Conservation (phyloP, 1,140 invertebrate species). For the Oryzaephilus surinamensis region DNA sequence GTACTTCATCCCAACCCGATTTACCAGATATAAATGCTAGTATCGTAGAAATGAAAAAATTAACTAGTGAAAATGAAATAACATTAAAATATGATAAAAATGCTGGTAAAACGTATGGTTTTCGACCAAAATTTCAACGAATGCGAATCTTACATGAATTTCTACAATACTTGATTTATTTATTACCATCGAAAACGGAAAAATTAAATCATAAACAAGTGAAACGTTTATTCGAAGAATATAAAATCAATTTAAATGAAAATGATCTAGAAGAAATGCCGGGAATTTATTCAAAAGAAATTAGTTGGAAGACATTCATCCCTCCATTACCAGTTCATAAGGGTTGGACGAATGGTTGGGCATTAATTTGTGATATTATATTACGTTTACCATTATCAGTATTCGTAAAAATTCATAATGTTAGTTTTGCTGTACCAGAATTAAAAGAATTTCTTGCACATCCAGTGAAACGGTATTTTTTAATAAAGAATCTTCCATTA, state of each 20-base stretch:
- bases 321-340: slow-evolving; percentile 53
- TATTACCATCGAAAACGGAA: slow-evolving; percentile 40
- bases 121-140: slow-evolving; percentile 54
- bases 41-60: slow-evolving; percentile 16
- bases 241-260: slow-evolving; percentile 14
- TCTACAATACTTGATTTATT: slow-evolving; percentile 57
- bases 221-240: slow-evolving; percentile 9
- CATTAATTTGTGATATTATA: slow-evolving; percentile 60
- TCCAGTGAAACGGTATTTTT: slow-evolving; percentile 54
- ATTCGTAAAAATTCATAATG: slow-evolving; percentile 55
- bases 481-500: slow-evolving; percentile 47
- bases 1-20: slow-evolving; percentile 9
- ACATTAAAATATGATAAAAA: slow-evolving; percentile 11
- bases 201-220: slow-evolving; percentile 26
- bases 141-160: slow-evolving; percentile 56
- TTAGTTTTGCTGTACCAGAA: slow-evolving; percentile 47
- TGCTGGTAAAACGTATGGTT: slow-evolving; percentile 4
- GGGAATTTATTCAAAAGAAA: slow-evolving; percentile 40
- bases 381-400: slow-evolving; percentile 60
- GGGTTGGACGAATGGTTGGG: slow-evolving; percentile 58
- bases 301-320: slow-evolving; percentile 66
- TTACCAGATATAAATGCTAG: slow-evolving; percentile 17
- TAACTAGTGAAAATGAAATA: slow-evolving; percentile 6
- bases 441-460: slow-evolving; percentile 52
- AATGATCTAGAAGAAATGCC: slow-evolving; percentile 35